Conservation (phyloP, 35 echinoderm and acorn worm genomes). For the Holothuria glaberrima region DNA sequence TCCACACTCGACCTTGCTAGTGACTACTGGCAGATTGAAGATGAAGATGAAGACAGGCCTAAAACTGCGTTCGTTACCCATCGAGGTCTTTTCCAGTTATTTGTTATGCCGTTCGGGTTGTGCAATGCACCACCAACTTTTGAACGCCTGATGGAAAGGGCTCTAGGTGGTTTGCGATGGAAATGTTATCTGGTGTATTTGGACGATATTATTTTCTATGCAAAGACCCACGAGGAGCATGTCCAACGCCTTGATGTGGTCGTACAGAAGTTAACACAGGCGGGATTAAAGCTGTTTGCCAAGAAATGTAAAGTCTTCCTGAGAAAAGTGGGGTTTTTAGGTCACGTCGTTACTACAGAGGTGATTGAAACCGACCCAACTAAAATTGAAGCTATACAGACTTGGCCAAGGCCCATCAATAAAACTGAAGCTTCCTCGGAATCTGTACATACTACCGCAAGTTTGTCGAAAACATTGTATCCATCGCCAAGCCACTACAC, state of each 20-base stretch:
- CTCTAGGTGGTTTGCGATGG: too few species aligned
- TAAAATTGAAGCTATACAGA: constrained; percentile 52
- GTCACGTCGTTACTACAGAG: constrained; percentile 47
- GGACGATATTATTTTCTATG: constrained; percentile 14
- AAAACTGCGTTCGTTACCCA: too few species aligned
- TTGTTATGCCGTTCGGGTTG: too few species aligned
- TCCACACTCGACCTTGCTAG: too few species aligned
- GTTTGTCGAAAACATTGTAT: constrained; percentile 50
- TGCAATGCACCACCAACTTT: too few species aligned
- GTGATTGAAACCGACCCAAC: constrained; percentile 58
- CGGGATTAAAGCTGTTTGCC: constrained; percentile 54
- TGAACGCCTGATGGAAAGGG: too few species aligned
- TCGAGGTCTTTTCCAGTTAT: too few species aligned
- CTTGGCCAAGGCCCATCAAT: constrained; percentile 54
- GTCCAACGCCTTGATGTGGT: constrained; percentile 45
- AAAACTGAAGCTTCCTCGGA: constrained; percentile 48
- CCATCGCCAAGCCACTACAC: constrained; percentile 56
- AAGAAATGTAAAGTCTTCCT: constrained; percentile 64
- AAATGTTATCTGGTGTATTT: too few species aligned
- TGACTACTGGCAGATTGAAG: too few species aligned
- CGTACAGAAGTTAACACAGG: constrained; percentile 13
- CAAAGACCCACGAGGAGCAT: constrained; percentile 41
- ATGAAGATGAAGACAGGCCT: too few species aligned
- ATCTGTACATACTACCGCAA: constrained; percentile 48
- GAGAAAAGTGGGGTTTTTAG: constrained; percentile 41